phyloP scores from a whole-genome alignment of 2,888 invertebrate species.

The Cataglyphis cursor region DNA sequence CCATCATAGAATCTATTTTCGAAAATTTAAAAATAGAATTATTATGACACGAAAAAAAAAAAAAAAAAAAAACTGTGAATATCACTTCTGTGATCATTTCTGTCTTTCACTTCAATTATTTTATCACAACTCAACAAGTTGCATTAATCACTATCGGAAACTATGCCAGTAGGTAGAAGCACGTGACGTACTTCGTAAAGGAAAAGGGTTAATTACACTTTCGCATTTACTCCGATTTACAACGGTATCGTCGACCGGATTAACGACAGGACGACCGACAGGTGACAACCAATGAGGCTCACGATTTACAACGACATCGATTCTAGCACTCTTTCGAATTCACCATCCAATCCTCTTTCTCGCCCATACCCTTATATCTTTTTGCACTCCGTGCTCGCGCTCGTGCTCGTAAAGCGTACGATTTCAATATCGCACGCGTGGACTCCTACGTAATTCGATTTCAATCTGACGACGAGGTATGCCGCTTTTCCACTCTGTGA shows the following conservation, averaged over 20 bases:
- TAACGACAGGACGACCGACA: slow-evolving; percentile 11
- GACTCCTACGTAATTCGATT: slow-evolving; percentile 45
- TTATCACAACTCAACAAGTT: not conserved
- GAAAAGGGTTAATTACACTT: slow-evolving; percentile 23
- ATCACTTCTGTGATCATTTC: no score
- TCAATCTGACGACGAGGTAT: slow-evolving; percentile 25
- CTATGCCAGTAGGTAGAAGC: not conserved
- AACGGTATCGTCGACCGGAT: slow-evolving; percentile 10
- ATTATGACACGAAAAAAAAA: slow-evolving; percentile 8
- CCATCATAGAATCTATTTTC: slow-evolving; percentile 63
- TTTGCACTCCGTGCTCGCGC: not conserved
- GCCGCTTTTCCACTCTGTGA: slow-evolving; percentile 26
- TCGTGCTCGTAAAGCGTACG: slow-evolving; percentile 29
- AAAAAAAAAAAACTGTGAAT: not conserved
- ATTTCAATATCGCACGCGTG: slow-evolving; percentile 45
- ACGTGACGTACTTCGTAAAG: not conserved
- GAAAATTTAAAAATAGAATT: slow-evolving; percentile 35
- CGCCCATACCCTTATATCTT: not conserved
- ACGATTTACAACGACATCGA: slow-evolving; percentile 39
- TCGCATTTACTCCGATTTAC: slow-evolving; percentile 19
- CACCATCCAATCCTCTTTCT: slow-evolving; percentile 12
- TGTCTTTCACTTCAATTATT: not conserved
- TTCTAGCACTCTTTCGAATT: slow-evolving; percentile 1
- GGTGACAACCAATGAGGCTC: slow-evolving; percentile 31
- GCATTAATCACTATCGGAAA: not conserved